Evolutionary conservation across 1,140 invertebrate genomes (phyloP), one percentile per base, ranked within the genome.

Genomic region (Scaptomyza hsui): DNA sequence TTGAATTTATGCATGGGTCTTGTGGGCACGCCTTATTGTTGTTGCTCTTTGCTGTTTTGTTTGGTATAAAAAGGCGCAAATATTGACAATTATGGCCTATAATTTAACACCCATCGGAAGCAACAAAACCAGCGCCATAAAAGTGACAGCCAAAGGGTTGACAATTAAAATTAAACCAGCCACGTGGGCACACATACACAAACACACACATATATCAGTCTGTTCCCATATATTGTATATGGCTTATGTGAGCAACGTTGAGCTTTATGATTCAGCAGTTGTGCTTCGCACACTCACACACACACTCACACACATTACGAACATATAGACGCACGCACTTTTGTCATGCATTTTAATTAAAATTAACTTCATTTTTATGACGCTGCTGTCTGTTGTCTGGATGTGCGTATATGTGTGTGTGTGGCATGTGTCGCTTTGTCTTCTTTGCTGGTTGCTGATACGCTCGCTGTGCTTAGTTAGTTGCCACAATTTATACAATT

Each of bases 301-400:
- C 41, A 53, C 29, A 41, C n/a, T 37, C 16, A 37, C 52, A 53
- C n/a, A 37, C 48, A 57, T 61, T 61, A 44, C 26, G 55, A 41
- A 56, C 59, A 9, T 29, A 29, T 29, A 69, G 15, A 69, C 49
- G 39, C 60, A 75, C 79, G 79, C 79, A 78, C 59, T 67, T 85
- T 77, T 74, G 67, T 70, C 77, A 75, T 78, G 86, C 80, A 89
- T 89, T 89, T 89, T 89, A 89, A 89, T 89, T 89, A 89, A 89
- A 89, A 89, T 89, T 89, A 89, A 75, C 74, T 86, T 88, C 76
- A 82, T 81, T 89, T 89, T 89, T 89, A 89, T 89, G 79, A 89
- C 80, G 26, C 68, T 35, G 60, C 37, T 52, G 67, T 59, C 53
- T 70, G 60, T 16, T 62, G 39, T 41, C 16, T 5, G 2, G 24